A percentile compares a stretch with the other conserved stretches of the same genome.
phyloP scores from a whole-genome alignment of 2,797 vertebrate species.

The Rhyacichthys aspro region DNA sequence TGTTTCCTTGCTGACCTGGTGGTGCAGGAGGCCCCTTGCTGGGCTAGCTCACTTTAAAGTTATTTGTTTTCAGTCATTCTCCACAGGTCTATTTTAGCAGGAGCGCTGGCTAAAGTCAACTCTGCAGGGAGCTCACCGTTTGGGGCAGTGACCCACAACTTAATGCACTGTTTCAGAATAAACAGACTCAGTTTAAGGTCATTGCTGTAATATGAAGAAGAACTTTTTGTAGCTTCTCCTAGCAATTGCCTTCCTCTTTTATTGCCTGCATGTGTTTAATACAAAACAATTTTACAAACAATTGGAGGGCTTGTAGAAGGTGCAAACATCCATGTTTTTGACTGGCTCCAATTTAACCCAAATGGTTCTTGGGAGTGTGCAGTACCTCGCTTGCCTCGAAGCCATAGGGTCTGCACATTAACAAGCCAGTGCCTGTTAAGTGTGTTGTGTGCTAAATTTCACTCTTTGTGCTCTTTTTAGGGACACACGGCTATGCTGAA shows the following conservation, averaged over 20 bases:
- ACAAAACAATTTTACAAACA: constrained; percentile 22
- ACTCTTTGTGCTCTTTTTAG: constrained; percentile 69
- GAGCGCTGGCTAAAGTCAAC: constrained; percentile 64
- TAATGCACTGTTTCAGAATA: constrained; percentile 38
- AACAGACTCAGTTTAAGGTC: constrained; percentile 16
- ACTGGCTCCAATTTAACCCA: constrained; percentile 13
- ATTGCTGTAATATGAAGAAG: constrained; percentile 17
- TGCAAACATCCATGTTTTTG: not conserved
- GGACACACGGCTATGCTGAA: constrained; percentile 99
- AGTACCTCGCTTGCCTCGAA: constrained; percentile 8
- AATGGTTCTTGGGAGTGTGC: constrained; percentile 11
- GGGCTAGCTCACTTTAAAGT: constrained; percentile 70
- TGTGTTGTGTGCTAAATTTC: constrained; percentile 13
- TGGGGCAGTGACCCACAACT: constrained; percentile 36
- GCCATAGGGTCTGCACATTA: constrained; percentile 9
- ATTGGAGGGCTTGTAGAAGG: constrained; percentile 6
- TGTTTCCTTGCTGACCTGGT: constrained; percentile 56
- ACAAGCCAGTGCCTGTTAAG: constrained; percentile 6
- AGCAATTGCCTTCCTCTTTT: constrained; percentile 9
- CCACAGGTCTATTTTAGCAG: constrained; percentile 57
- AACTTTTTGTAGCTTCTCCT: constrained; percentile 14
- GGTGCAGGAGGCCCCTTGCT: constrained; percentile 38
- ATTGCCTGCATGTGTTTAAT: constrained; percentile 11
- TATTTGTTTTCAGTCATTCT: constrained; percentile 78
- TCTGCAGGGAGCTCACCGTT: constrained; percentile 48